Conservation (phyloP, 2,797 vertebrate genomes). For the Petrocephalus schoutedeni region DNA sequence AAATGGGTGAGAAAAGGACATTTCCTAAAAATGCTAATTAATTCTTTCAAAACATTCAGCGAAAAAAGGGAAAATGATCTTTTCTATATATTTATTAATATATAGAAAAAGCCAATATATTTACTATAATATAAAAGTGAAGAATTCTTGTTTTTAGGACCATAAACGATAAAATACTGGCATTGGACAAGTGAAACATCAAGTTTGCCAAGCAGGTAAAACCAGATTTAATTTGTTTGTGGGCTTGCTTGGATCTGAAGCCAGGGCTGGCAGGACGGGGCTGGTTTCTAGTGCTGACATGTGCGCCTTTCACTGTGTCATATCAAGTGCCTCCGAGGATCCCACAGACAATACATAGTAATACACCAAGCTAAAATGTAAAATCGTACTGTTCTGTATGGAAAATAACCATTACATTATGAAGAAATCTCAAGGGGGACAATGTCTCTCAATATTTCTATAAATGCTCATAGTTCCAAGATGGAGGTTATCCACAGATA, state of each 20-base stretch:
- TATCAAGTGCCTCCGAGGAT: neutral
- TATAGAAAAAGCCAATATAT: neutral
- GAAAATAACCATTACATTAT: neutral
- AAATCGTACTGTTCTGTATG: neutral
- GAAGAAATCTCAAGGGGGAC: neutral
- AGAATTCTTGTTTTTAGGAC: neutral
- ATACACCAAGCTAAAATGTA: neutral
- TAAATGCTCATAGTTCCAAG: neutral
- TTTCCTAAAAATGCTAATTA: neutral
- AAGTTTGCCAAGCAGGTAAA: neutral
- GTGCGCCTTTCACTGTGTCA: neutral
- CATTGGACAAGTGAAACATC: neutral
- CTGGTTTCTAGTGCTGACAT: neutral
- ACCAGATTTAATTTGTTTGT: constrained; percentile 7
- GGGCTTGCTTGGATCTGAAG: neutral
- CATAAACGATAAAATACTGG: neutral
- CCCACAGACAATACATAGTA: neutral
- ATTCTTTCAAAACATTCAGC: neutral
- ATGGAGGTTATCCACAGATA: neutral
- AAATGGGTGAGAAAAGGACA: neutral
- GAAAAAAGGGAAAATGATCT: neutral
- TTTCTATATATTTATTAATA: neutral
- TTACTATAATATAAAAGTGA: neutral
- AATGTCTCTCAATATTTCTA: neutral
- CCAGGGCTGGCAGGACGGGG: neutral